Base-by-base conservation (phyloP, 2,888 invertebrate species). In the Cryptocephalus primarius region DNA sequence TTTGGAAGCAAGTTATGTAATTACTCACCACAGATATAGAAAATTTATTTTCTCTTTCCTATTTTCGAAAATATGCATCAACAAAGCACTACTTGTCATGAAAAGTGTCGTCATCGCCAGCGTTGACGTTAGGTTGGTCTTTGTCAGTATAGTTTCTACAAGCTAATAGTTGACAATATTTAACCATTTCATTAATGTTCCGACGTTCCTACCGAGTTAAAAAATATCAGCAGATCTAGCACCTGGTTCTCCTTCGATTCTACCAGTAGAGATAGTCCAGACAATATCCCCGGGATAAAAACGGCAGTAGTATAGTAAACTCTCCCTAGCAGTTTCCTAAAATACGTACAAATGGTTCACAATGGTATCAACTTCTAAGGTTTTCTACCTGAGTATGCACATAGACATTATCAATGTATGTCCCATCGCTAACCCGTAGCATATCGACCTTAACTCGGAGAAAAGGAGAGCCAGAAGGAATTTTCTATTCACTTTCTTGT, bases 341-440 rank as follows among this genome's bases (percentile, higher is more conserved):
- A 60, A 55, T 9, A 34, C n/a, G n/a, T n/a, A 34, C n/a, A 34
- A 34, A 9, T 9, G 9, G 34, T n/a, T 34, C n/a, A 34, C n/a
- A 34, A 34, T 9, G n/a, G n/a, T n/a, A n/a, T n/a, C n/a, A n/a
- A 11, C 4, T 36, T 36, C 36, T 6, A 36, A 36, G 36, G 6
- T 36, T n/a, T 11, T 56, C 70, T 66, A 77, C 77, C 73, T 71
- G 56, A 75, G 71, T 62, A 75, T 64, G 60, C 77, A 77, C 56
- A 75, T 73, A n/a, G 72, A 60, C 45, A 72, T 71, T 14, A 76
- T 71, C 61, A 76, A 71, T 0, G 74, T 68, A 47, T 68, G 69
- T 6, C 71, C 75, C 14, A 76, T 73, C 2, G 71, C 68, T 8
- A 74, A 55, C 1, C 75, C 77, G 60, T 76, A 78, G 36, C 73